Base-by-base conservation (phyloP, 2,113 vertebrate species). In the Neotragus pygmaeus region DNA sequence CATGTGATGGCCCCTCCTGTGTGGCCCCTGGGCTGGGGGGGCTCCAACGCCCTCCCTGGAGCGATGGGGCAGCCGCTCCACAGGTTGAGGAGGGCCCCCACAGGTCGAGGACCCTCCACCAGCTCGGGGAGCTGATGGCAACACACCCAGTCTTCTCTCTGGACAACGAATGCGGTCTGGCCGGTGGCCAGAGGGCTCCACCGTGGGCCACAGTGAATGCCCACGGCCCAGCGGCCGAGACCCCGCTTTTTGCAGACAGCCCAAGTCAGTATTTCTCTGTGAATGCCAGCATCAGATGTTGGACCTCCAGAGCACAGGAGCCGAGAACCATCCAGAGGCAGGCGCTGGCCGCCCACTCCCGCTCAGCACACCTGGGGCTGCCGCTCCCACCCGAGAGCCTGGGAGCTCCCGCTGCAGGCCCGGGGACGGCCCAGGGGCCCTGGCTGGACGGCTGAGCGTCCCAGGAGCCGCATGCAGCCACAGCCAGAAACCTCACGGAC, bases 151-250 rank as follows among this genome's bases (percentile, higher is more conserved):
- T 45, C 47, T 10, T 17, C 57, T 28, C 92, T n/a, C 58, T 27
- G 73, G 47, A 55, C 28, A 0, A 1, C 0, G 1, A 43, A 9
- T 19, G 11, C 1, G 0, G 55, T 14, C 45, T 0, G 6, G n/a
- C 49, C 16, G 4, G 19, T 2, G 5, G 30, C 58, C 1, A 7
- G 19, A 62, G 36, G 73, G 25, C 0, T 0, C 39, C 23, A 2
- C 27, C 23, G 3, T 8, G 45, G 75, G 36, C n/a, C 1, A 36
- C 6, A 0, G 8, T 1, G 30, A 51, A 3, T 19, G 30, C 77
- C 75, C 25, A 6, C 1, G 6, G 53, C 57, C 47, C 55, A 33
- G 28, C 3, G 2, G 47, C 6, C 1, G 6, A 66, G 12, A 5
- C 4, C 73, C 11, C 2, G 12, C 5, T 12, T 15, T 28, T 27